Percentiles rank a stretch among this genome's conserved stretches.
These are phyloP conservation scores for Copsychus sechellarum DNA, from an alignment of 2,113 vertebrate species.

Conservation along the genomic window DNA sequence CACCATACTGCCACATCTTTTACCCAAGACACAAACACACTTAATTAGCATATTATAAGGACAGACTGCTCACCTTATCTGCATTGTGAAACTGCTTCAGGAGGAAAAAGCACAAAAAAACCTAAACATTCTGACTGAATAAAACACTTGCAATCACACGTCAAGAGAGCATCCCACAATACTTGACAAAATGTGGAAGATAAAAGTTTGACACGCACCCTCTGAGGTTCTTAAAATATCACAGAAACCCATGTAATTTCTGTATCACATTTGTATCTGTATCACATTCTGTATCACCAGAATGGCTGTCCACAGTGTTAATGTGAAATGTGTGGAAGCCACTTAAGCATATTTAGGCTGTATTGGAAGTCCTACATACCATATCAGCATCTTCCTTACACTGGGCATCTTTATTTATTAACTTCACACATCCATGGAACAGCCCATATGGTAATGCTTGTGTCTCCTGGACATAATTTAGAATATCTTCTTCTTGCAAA, in stretches of 20 bases:
- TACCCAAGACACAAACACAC: conserved; percentile 58
- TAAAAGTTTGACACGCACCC: neutral
- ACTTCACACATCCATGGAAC: neutral
- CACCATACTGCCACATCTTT: conserved; percentile 65
- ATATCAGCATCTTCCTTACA: neutral
- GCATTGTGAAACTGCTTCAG: conserved; percentile 50
- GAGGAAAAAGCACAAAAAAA: neutral
- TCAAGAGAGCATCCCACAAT: neutral
- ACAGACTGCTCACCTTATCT: conserved; percentile 68
- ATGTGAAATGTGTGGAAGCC: neutral
- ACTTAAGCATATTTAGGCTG: neutral
- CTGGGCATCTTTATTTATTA: neutral
- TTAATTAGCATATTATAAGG: conserved; percentile 78
- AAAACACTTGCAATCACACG: neutral
- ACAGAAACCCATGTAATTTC: neutral
- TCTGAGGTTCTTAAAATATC: neutral
- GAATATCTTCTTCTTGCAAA: neutral
- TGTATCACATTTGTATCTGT: neutral
- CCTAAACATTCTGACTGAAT: neutral
- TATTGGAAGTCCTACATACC: neutral
- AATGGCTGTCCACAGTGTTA: neutral
- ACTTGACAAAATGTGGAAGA: neutral
- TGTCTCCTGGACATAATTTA: neutral
- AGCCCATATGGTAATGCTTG: neutral
- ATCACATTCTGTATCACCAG: neutral